Conservation (phyloP, 2,113 vertebrate species). For the Sylvietta virens region DNA sequence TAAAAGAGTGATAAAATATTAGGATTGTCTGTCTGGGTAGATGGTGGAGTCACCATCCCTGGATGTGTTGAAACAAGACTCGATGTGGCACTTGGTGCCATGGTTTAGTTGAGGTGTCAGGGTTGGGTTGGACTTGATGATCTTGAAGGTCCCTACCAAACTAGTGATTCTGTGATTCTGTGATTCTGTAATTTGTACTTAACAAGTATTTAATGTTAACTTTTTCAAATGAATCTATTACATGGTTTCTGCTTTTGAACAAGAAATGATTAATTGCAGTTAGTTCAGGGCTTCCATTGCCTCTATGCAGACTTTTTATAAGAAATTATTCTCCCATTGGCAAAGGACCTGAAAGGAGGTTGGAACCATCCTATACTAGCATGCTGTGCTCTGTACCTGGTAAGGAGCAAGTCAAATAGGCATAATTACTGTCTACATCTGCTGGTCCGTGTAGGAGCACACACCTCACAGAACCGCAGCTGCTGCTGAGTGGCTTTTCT, state of each 20-base stretch:
- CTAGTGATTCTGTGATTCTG: background rate
- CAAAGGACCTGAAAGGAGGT: background rate
- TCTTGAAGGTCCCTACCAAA: background rate
- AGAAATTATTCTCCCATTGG: background rate
- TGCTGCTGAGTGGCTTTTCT: background rate
- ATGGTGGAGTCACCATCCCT: background rate
- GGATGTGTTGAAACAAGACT: background rate
- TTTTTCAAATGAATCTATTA: background rate
- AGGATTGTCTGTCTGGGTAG: background rate
- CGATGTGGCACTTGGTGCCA: background rate
- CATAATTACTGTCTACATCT: fast-evolving
- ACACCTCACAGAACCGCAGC: background rate
- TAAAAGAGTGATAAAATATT: background rate
- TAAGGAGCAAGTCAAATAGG: background rate
- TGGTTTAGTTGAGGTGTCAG: background rate
- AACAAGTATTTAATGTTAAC: background rate
- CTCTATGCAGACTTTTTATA: background rate
- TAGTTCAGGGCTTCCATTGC: background rate
- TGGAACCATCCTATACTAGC: background rate
- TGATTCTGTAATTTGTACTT: background rate
- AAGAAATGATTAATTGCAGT: background rate
- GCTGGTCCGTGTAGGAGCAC: background rate
- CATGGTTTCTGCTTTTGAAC: background rate
- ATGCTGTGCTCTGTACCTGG: background rate
- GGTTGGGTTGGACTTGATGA: background rate